Evolutionary conservation across 1,140 invertebrate species (phyloP), one percentile per base, ranked within the genome.

Genomic region (Eupeodes corollae): DNA sequence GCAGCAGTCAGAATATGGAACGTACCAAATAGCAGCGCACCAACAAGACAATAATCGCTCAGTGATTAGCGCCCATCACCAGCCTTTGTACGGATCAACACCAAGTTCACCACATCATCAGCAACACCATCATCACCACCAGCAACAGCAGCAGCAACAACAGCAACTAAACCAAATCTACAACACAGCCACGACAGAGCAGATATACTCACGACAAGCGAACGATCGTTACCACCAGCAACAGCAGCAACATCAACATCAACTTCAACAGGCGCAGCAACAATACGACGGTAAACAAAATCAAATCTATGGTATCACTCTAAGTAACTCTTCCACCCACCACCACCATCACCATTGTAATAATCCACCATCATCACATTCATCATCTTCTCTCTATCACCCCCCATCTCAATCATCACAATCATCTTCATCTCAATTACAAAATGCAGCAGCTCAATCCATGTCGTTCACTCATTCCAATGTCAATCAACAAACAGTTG

Each of bases 281-380:
- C 52, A 59, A 56, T 59, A 53, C 53, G 63, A 66, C 60, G 63
- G 63, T 66, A 66, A 66, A 66, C 56, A 60, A 52, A 56, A 59
- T 64, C 66, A 60, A 59, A 52, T 66, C 52, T 66, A 67, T 53
- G 63, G 55, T 65, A 44, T 21, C 52, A 48, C 40, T 53, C 54
- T 48, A 44, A 46, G 40, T 42, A 49, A 44, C 48, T 39, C 26
- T 35, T 42, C 38, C 37, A 45, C 19, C 41, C 42, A 43, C 18
- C 42, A 41, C 18, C 34, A 39, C 45, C 21, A 44, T 34, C 31
- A 42, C 15, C 40, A 13, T 15, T 18, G 21, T 37, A 16, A 37
- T 14, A 37, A 37, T 37, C 35, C 15, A 14, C 15, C 13, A 5
- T 14, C 33, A 44, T 34, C 44, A 46, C 15, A 30, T 16, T 26